Conservation (phyloP, 2,888 invertebrate genomes). For the Timandra comae region DNA sequence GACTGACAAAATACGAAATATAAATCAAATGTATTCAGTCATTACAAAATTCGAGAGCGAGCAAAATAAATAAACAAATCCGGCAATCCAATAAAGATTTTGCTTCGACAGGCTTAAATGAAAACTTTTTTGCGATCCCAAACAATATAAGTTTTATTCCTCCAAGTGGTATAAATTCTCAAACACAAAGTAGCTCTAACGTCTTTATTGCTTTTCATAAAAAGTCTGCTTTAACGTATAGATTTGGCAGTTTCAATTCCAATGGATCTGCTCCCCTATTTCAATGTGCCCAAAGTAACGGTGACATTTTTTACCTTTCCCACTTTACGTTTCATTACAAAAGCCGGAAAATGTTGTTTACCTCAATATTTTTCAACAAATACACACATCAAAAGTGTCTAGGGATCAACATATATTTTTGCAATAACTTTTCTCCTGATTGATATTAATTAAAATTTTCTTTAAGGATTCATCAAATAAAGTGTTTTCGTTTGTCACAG, state of each 20-base stretch:
- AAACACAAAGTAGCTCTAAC: slow-evolving; percentile 74
- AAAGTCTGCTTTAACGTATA: slow-evolving; percentile 61
- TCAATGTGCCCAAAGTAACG: slow-evolving; percentile 27
- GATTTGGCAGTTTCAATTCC: slow-evolving; percentile 52
- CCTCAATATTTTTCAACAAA: slow-evolving; percentile 9
- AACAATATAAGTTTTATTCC: slow-evolving; percentile 75
- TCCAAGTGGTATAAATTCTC: slow-evolving; percentile 72
- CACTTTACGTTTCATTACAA: slow-evolving; percentile 20
- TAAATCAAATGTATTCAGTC: no score
- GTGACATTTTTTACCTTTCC: slow-evolving; percentile 38
- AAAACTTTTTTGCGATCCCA: slow-evolving; percentile 69
- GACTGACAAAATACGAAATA: no score
- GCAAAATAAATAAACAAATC: slow-evolving; percentile 56
- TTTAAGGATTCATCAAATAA: no score
- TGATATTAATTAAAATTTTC: no score
- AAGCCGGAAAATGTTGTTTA: slow-evolving; percentile 10
- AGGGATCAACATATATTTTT: no score
- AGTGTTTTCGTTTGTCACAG: no score
- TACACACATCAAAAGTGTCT: no score
- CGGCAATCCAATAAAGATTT: slow-evolving; percentile 69
- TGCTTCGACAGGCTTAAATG: slow-evolving; percentile 67
- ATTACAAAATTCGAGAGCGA: slow-evolving; percentile 37
- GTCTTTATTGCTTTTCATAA: slow-evolving; percentile 75
- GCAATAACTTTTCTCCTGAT: no score
- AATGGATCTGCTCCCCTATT: slow-evolving; percentile 38